phyloP scores from a whole-genome alignment of 2,888 invertebrate genomes.

The Acanthosepion esculentum region DNA sequence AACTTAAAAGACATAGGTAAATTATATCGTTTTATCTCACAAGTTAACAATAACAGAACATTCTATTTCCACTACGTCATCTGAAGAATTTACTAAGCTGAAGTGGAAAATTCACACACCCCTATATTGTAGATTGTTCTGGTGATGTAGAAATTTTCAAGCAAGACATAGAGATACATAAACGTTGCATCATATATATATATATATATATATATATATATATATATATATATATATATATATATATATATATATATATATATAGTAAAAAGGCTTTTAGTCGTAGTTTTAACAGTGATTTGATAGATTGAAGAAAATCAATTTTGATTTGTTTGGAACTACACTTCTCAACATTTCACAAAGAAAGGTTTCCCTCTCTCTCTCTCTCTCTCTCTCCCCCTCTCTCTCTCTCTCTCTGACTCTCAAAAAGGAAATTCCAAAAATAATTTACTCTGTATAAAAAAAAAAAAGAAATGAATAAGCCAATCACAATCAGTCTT shows the following conservation, averaged over 20 bases:
- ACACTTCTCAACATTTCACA: no score
- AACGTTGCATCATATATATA: background rate
- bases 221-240: conserved; percentile 39
- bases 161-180: no score
- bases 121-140: no score
- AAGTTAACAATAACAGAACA: no score
- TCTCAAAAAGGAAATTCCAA: background rate
- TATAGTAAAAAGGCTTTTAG: background rate
- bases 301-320: no score
- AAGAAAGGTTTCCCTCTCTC: background rate
- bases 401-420: background rate
- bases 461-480: background rate
- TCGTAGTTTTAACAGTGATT: background rate
- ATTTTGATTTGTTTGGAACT: no score
- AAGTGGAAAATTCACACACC: no score
- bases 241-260: conserved; percentile 45
- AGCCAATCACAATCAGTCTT: background rate
- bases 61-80: no score
- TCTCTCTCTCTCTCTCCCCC: background rate
- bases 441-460: background rate
- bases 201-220: conserved; percentile 35
- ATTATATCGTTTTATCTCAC: no score
- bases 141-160: no score
- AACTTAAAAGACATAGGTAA: no score
- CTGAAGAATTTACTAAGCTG: no score